A percentile compares a stretch with the other conserved stretches of the same genome.
These are phyloP conservation scores for Sycobia sp. DNA, from an alignment of 1,140 invertebrate species.

Conservation along the genomic window DNA sequence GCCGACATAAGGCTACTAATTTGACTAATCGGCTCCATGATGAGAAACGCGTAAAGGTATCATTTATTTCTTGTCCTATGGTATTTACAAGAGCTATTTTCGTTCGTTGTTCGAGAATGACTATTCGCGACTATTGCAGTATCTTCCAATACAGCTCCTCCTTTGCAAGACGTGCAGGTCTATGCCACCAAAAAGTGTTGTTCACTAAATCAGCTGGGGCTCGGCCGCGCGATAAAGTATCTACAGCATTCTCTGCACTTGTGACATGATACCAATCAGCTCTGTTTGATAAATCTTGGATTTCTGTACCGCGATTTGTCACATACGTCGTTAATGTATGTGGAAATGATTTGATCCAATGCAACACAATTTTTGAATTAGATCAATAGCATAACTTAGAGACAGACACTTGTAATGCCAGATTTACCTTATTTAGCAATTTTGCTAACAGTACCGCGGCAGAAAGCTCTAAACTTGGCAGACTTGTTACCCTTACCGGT, in stretches of 20 bases:
- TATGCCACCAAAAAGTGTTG: not conserved
- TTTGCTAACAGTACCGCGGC: conserved; percentile 9
- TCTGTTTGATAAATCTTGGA: not conserved
- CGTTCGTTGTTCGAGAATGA: too few relatives aligned
- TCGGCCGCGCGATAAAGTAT: too few relatives aligned
- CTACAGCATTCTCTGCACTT: too few relatives aligned
- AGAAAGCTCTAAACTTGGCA: conserved; percentile 21
- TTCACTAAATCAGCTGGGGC: not conserved
- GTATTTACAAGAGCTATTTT: not conserved
- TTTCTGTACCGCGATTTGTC: too few relatives aligned
- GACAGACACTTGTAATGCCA: not conserved
- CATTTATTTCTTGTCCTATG: not conserved
- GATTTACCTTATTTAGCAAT: not conserved
- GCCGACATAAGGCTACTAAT: too few relatives aligned
- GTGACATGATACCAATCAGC: not conserved
- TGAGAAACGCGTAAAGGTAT: too few relatives aligned
- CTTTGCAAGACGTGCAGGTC: not conserved
- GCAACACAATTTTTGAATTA: not conserved
- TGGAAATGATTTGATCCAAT: not conserved
- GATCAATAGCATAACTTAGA: not conserved
- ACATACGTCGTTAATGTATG: conserved; percentile 13
- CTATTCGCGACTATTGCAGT: not conserved
- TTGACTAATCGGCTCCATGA: too few relatives aligned
- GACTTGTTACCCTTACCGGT: conserved; percentile 6
- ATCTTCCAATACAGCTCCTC: not conserved